A percentile compares a stretch with the other conserved stretches of the same genome.
These are phyloP conservation scores for Rhea americana DNA, from an alignment of 2,113 vertebrate genomes.

Conservation along the genomic window DNA sequence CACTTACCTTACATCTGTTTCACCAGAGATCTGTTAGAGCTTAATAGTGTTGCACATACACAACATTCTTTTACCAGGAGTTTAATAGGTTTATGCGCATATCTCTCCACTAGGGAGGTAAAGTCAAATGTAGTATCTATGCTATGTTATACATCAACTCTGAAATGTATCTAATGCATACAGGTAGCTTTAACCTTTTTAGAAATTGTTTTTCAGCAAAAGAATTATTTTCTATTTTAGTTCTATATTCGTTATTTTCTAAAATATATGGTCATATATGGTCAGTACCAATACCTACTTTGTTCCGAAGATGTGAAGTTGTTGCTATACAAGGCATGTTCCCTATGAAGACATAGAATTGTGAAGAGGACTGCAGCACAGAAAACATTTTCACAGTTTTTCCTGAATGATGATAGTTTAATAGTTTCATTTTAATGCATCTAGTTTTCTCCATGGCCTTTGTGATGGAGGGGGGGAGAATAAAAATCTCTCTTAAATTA, in stretches of 20 bases:
- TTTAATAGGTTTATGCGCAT: not conserved
- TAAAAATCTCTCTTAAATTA: not conserved
- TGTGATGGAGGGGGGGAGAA: not conserved
- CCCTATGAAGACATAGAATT: not conserved
- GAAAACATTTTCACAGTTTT: not conserved
- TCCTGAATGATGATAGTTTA: not conserved
- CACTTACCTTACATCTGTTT: not conserved
- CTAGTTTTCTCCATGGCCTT: fast-evolving
- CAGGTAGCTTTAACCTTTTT: not conserved
- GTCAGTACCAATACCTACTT: not conserved
- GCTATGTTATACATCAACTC: not conserved
- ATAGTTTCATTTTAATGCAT: not conserved
- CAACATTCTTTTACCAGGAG: not conserved
- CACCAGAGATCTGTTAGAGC: not conserved
- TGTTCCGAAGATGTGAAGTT: not conserved
- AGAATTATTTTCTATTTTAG: not conserved
- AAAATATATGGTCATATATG: not conserved
- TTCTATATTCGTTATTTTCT: not conserved
- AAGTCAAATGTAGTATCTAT: not conserved
- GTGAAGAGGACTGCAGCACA: not conserved
- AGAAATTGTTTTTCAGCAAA: not conserved
- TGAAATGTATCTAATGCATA: not conserved
- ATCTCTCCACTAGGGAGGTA: not conserved
- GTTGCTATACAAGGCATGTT: not conserved
- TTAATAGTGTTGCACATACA: not conserved